phyloP scores from a whole-genome alignment of 2,888 invertebrate genomes.

The Zygogramma bicolorata region DNA sequence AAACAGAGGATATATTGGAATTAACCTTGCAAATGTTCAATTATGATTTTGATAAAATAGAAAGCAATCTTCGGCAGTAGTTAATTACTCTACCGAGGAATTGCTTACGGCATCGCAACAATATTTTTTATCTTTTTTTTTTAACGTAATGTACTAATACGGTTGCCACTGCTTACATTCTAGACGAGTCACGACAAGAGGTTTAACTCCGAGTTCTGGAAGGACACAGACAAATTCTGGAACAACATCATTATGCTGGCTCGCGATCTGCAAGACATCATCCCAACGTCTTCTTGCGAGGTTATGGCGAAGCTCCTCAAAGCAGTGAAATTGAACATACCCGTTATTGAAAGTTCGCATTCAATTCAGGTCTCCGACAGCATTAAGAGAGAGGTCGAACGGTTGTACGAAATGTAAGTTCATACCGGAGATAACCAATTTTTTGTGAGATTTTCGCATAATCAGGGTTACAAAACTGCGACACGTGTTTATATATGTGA shows the following conservation, averaged over 20 bases:
- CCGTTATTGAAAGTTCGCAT: conserved; percentile 36
- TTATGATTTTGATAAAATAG: too few species aligned
- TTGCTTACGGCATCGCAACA: not conserved
- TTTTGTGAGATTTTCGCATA: not conserved
- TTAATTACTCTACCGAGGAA: too few species aligned
- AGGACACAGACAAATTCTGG: conserved; percentile 41
- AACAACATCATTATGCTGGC: conserved; percentile 31
- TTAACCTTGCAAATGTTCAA: too few species aligned
- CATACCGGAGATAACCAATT: not conserved
- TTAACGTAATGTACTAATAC: too few species aligned
- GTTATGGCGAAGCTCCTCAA: conserved; percentile 29
- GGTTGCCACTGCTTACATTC: not conserved
- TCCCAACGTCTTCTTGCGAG: conserved; percentile 32
- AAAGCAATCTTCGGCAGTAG: too few species aligned
- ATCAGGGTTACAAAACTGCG: too few species aligned
- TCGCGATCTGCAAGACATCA: conserved; percentile 23
- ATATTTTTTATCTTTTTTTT: not conserved
- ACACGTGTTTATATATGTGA: too few species aligned
- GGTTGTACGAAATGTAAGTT: not conserved
- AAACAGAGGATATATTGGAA: too few species aligned
- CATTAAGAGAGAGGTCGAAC: conserved; percentile 31
- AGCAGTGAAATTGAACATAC: conserved; percentile 29
- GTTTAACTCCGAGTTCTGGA: conserved; percentile 39
- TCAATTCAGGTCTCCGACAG: conserved; percentile 35
- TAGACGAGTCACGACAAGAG: conserved; percentile 33